Percentiles rank a stretch among this genome's conserved stretches.
These are phyloP conservation scores for Parthenolecanium corni DNA, from an alignment of 2,888 invertebrate genomes.

Conservation along the genomic window DNA sequence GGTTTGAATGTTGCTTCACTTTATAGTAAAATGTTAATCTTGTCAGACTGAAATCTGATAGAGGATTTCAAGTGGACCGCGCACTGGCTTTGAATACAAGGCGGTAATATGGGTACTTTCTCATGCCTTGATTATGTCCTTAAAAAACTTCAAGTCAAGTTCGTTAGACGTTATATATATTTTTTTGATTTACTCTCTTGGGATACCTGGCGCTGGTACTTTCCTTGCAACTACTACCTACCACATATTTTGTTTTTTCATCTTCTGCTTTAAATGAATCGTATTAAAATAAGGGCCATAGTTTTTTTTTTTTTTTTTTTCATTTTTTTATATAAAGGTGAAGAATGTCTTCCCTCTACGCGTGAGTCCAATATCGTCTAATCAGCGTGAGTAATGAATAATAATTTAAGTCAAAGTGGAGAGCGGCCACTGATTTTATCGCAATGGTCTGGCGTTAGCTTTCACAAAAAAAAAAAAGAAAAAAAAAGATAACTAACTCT, in stretches of 20 bases:
- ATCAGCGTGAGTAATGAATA: slow-evolving; percentile 22
- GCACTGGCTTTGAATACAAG: background rate
- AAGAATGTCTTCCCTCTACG: slow-evolving; percentile 13
- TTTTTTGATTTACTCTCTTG: background rate
- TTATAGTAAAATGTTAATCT: background rate
- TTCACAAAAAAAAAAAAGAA: too few relatives aligned
- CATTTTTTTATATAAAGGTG: background rate
- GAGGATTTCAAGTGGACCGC: background rate
- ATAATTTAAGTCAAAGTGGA: slow-evolving; percentile 5
- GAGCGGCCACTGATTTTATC: slow-evolving; percentile 8
- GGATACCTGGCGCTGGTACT: background rate
- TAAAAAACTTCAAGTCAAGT: background rate
- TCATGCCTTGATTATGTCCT: background rate
- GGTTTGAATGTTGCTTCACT: too few relatives aligned
- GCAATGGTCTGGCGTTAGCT: background rate
- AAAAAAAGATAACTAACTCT: background rate
- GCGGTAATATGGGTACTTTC: background rate
- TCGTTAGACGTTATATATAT: background rate
- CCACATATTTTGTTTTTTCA: too few relatives aligned
- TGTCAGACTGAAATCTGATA: background rate
- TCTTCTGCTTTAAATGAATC: background rate
- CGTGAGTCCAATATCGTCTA: slow-evolving; percentile 16
- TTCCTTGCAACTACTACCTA: background rate
- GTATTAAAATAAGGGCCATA: background rate
- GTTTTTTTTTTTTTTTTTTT: background rate